Conservation (phyloP, 2,113 vertebrate species). For the Engystomops pustulosus region DNA sequence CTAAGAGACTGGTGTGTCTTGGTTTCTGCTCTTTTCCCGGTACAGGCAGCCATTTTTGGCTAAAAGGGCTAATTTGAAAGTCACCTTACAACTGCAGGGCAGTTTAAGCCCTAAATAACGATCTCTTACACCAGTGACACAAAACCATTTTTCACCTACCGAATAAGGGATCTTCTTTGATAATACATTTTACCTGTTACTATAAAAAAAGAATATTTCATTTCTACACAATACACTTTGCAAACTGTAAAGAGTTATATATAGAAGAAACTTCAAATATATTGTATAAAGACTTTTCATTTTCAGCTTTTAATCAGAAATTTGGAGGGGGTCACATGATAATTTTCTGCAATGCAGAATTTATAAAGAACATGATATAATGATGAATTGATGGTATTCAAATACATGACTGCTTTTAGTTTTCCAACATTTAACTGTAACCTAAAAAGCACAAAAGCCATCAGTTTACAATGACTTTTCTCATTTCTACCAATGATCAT, state of each 20-base stretch:
- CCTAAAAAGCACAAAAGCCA: neutral
- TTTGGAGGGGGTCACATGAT: neutral
- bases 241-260: neutral
- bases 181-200: too few relatives aligned
- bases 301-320: slow-evolving; percentile 17
- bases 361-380: neutral
- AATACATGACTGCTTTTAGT: neutral
- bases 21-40: too few relatives aligned
- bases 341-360: neutral
- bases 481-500: neutral
- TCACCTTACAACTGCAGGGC: too few relatives aligned
- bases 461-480: neutral
- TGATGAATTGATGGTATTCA: neutral
- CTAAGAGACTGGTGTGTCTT: too few relatives aligned
- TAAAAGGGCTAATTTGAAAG: too few relatives aligned
- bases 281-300: slow-evolving; percentile 7
- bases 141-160: too few relatives aligned
- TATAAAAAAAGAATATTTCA: neutral
- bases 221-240: neutral
- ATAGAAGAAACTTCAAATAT: neutral
- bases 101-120: too few relatives aligned
- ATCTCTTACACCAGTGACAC: too few relatives aligned
- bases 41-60: too few relatives aligned
- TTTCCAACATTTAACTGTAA: neutral
- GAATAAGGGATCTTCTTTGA: too few relatives aligned